Evolutionary conservation across 2,797 vertebrate species (phyloP).

Genomic region (Amblyopsis hoosieri): DNA sequence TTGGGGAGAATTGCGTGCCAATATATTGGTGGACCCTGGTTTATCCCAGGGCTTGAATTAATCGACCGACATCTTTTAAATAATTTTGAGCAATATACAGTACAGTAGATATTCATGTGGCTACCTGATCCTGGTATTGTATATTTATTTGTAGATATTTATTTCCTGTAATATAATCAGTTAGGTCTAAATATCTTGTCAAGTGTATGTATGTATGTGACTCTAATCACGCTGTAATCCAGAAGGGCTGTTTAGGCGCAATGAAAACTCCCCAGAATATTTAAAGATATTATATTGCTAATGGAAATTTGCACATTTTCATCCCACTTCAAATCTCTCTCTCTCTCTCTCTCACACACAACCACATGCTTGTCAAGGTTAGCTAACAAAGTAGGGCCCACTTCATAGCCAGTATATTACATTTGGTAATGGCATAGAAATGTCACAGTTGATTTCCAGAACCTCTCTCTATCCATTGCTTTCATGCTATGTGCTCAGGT

Average conservation of each 20-base stretch:
- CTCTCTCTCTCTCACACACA: background rate
- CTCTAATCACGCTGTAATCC: too few species aligned
- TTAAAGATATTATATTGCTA: too few species aligned
- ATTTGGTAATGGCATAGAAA: slow-evolving; percentile 18
- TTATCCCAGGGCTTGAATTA: background rate
- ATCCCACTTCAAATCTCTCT: background rate
- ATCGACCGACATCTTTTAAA: background rate
- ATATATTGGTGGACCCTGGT: background rate
- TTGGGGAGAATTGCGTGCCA: background rate
- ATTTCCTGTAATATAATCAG: too few species aligned
- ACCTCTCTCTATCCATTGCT: slow-evolving; percentile 2
- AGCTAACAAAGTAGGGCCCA: background rate
- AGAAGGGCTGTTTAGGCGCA: too few species aligned
- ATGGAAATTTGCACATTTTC: too few species aligned
- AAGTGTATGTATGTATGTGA: too few species aligned
- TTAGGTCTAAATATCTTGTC: too few species aligned
- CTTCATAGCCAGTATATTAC: slow-evolving; percentile 9
- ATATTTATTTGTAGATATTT: too few species aligned
- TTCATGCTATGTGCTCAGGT: slow-evolving; percentile 15
- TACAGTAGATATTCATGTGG: too few species aligned
- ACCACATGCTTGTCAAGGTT: background rate
- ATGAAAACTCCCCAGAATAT: too few species aligned
- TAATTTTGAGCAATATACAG: too few species aligned
- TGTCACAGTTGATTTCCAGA: slow-evolving; percentile 21
- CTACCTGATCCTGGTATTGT: too few species aligned